Percentiles rank a stretch among this genome's conserved stretches.
These are phyloP conservation scores for Tapera naevia DNA, from an alignment of 2,797 vertebrate genomes.

Conservation along the genomic window DNA sequence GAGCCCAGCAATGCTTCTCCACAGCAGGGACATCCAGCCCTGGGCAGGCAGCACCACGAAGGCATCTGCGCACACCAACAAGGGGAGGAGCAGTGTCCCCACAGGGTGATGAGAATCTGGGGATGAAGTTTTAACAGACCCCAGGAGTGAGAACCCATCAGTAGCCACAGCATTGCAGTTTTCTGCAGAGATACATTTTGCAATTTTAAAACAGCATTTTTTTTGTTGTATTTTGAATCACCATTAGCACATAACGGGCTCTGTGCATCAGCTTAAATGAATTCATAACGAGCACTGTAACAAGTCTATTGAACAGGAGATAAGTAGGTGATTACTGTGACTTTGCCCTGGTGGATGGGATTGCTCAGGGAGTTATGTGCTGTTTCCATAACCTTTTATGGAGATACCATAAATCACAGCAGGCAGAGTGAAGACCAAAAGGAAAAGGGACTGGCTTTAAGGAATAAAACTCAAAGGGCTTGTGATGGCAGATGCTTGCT, in stretches of 20 bases:
- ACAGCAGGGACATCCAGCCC: fast-evolving
- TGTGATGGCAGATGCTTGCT: neutral
- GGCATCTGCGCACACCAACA: neutral
- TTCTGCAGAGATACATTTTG: neutral
- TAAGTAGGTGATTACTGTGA: neutral
- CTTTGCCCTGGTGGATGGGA: neutral
- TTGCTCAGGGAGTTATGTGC: neutral
- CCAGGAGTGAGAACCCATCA: neutral
- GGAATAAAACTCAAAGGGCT: neutral
- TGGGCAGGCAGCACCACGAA: fast-evolving
- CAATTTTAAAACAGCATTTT: neutral
- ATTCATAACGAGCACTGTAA: neutral
- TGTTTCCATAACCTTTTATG: neutral
- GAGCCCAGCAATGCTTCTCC: neutral
- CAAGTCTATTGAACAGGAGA: neutral
- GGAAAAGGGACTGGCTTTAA: neutral
- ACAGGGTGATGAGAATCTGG: fast-evolving
- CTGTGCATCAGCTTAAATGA: neutral
- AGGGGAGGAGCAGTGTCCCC: fast-evolving
- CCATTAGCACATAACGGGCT: neutral
- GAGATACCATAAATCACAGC: neutral
- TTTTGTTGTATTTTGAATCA: neutral
- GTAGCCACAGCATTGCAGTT: neutral
- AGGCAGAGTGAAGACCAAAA: neutral
- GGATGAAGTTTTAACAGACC: neutral